Percentiles rank a stretch among this genome's conserved stretches.
phyloP scores from a whole-genome alignment of 2,797 vertebrate species.

The Synanceia verrucosa region DNA sequence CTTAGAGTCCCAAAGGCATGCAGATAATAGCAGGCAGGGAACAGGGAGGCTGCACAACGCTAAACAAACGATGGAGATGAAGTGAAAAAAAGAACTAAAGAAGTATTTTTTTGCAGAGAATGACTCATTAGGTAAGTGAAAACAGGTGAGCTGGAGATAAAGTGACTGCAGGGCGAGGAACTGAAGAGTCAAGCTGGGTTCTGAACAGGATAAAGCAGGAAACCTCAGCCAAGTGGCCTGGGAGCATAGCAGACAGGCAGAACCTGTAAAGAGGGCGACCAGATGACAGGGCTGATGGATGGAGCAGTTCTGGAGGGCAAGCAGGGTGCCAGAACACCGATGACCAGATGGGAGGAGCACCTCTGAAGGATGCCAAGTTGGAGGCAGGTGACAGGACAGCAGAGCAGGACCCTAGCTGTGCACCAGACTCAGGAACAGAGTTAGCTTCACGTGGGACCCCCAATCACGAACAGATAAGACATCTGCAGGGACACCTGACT shows the following conservation, averaged over 20 bases:
- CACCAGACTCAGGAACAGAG: neutral
- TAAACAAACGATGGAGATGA: neutral
- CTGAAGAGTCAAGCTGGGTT: neutral
- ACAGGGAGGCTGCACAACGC: neutral
- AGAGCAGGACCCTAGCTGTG: neutral
- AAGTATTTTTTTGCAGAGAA: neutral
- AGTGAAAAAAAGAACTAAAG: neutral
- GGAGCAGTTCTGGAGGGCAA: neutral
- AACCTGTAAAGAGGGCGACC: neutral
- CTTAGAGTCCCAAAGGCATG: neutral
- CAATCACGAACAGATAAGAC: no score
- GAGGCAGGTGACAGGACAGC: no score
- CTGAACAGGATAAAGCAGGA: neutral
- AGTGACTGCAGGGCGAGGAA: neutral
- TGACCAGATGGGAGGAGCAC: neutral
- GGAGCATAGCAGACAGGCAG: neutral
- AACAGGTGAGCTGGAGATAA: neutral
- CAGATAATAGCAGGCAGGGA: neutral
- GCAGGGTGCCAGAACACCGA: neutral
- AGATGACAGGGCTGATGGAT: neutral
- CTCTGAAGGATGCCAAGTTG: neutral
- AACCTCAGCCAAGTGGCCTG: neutral
- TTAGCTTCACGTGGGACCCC: neutral
- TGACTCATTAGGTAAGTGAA: neutral
- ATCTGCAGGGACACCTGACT: no score